phyloP scores from a whole-genome alignment of 2,888 invertebrate genomes.

The Portevinia maculata region DNA sequence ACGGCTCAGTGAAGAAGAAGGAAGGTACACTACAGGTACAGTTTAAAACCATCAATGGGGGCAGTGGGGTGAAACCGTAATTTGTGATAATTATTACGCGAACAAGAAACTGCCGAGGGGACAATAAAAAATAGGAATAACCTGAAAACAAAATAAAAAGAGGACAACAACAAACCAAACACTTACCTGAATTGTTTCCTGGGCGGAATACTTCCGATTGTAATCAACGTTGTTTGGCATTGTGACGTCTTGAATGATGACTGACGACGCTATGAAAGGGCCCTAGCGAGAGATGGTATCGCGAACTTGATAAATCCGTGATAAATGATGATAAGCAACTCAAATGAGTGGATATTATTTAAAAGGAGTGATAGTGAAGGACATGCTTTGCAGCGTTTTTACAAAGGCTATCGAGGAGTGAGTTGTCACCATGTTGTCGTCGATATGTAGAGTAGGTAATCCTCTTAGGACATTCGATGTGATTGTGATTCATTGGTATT shows the following conservation, averaged over 20 bases:
- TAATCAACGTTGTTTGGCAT: slow-evolving; percentile 82
- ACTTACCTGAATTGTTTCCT: slow-evolving; percentile 83
- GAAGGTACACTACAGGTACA: neutral
- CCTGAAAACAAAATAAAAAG: slow-evolving; percentile 31
- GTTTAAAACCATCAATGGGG: slow-evolving; percentile 51
- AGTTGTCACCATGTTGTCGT: slow-evolving; percentile 30
- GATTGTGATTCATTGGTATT: slow-evolving; percentile 53
- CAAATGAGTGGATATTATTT: slow-evolving; percentile 68
- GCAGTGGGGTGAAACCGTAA: slow-evolving; percentile 54
- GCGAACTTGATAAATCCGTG: slow-evolving; percentile 55
- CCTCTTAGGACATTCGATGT: slow-evolving; percentile 26
- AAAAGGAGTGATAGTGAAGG: slow-evolving; percentile 43
- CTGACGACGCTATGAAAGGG: slow-evolving; percentile 7
- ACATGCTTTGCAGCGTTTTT: slow-evolving; percentile 55
- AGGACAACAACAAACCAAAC: slow-evolving; percentile 56
- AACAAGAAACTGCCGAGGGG: slow-evolving; percentile 52
- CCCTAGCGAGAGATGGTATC: slow-evolving; percentile 46
- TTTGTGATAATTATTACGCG: slow-evolving; percentile 73
- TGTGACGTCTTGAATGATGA: slow-evolving; percentile 35
- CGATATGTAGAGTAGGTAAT: slow-evolving; percentile 38
- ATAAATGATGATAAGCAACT: slow-evolving; percentile 69
- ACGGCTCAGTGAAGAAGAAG: neutral
- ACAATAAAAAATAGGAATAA: slow-evolving; percentile 50
- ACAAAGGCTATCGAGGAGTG: slow-evolving; percentile 13
- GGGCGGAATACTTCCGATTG: slow-evolving; percentile 83